Percentiles rank a stretch among this genome's conserved stretches.
Conservation (phyloP, 2,797 vertebrate species). For the Gymnoscopelus microlampas region DNA sequence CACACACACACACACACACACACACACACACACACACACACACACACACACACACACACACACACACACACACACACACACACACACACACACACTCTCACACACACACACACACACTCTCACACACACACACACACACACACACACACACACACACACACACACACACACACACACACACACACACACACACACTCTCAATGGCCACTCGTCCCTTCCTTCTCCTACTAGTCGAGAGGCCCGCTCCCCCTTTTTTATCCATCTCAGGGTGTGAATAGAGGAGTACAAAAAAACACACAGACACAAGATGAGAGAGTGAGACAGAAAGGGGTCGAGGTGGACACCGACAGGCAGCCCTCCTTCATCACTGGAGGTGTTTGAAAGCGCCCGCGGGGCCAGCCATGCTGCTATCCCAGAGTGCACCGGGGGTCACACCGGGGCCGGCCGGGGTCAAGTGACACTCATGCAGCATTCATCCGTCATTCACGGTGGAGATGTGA, state of each 20-base stretch:
- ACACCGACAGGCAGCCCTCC: not conserved
- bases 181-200: conserved; percentile 47
- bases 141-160: too few species aligned
- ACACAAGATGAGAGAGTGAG: conserved; percentile 34
- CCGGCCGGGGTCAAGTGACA: conserved; percentile 79
- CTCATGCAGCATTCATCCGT: conserved; percentile 73
- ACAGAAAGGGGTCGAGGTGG: not conserved
- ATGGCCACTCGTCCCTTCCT: conserved; percentile 58
- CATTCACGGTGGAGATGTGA: conserved; percentile 30
- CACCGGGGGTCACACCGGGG: conserved; percentile 68
- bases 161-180: conserved; percentile 44
- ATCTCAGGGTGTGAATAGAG: conserved; percentile 66
- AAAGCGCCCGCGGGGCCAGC: conserved; percentile 52
- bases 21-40: conserved; percentile 25
- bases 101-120: too few species aligned
- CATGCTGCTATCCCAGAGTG: conserved; percentile 51
- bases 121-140: conserved; percentile 34
- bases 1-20: too few species aligned
- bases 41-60: conserved; percentile 20
- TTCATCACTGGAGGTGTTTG: conserved; percentile 37
- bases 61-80: too few species aligned
- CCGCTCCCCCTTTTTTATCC: conserved; percentile 25
- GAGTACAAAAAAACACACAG: not conserved
- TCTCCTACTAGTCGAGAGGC: conserved; percentile 48
- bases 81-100: conserved; percentile 26